Evolutionary conservation across 2,888 invertebrate species (phyloP), one percentile per base, ranked within the genome.

Genomic region (Diaphora mendica): DNA sequence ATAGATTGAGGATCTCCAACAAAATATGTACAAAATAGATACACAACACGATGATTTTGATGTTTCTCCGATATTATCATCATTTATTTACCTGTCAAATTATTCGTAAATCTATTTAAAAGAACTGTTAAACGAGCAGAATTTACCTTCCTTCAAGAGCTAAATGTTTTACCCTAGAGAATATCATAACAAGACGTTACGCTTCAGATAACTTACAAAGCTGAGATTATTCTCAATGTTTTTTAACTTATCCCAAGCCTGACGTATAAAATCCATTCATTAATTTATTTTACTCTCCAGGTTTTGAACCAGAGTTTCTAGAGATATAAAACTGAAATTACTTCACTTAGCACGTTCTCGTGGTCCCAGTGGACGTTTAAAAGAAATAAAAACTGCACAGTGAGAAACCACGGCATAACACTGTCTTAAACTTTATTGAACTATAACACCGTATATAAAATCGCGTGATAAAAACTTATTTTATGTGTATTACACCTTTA

Each of bases 401-500:
- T 69, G 59, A 11, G 44, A 72, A 70, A 44, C 70, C 67, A 15
- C 3, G 65, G 35, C 48, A 23, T 59, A 71, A 67, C 59, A 59
- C 30, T 67, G 5, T 68, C 62, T 80, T 65, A 75, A 48, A 39
- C 17, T 64, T 72, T 77, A 74, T 64, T 51, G 23, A 67, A 35
- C 59, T 26, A 26, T 67, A 68, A 70, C 62, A 26, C 55, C 20
- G 51, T 26, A 51, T 72, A 73, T 82, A 74, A 74, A 83, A 82
- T 73, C 48, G 35, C 33, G 67, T 35, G 51, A 35, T 78, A 75
- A 77, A 79, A 82, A 42, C 77, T 73, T 75, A 84, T 79, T 75
- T 73, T 79, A 77, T 68, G 77, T 66, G 33, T 66, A 69, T 71
- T 66, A 72, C 55, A 71, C 51, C 59, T 59, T 77, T 75, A 71